A percentile compares a stretch with the other conserved stretches of the same genome.
Conservation (phyloP, 2,797 vertebrate species). For the Picus viridis region DNA sequence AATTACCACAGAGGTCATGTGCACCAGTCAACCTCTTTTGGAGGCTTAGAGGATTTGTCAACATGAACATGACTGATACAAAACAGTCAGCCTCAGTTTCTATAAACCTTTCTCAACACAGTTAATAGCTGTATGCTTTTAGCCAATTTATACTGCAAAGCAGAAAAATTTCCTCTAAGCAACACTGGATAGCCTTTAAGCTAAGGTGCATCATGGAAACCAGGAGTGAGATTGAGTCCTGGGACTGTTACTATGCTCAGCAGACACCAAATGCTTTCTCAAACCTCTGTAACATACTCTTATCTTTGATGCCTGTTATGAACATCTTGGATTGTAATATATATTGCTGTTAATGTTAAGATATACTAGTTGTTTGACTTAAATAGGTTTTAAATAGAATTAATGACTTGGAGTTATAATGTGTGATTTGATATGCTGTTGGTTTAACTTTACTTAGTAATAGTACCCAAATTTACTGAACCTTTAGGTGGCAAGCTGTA, state of each 20-base stretch:
- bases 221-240: not conserved
- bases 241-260: not conserved
- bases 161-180: not conserved
- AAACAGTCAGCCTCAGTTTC: not conserved
- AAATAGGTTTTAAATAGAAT: too few relatives aligned
- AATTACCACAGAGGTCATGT: not conserved
- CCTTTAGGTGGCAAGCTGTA: too few relatives aligned
- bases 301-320: not conserved
- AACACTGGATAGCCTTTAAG: not conserved
- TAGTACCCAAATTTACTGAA: too few relatives aligned
- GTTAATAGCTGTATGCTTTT: not conserved
- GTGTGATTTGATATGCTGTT: too few relatives aligned
- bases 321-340: not conserved
- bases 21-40: not conserved
- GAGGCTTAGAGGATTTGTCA: not conserved
- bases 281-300: not conserved
- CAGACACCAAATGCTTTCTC: not conserved
- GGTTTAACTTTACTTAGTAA: too few relatives aligned
- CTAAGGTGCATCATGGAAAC: not conserved
- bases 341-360: not conserved
- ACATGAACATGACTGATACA: not conserved
- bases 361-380: too few relatives aligned
- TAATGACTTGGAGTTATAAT: too few relatives aligned
- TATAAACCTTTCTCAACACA: not conserved
- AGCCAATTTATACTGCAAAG: not conserved